Evolutionary conservation across 2,888 invertebrate genomes (phyloP), one percentile per base, ranked within the genome.

Genomic region (Villa cingulata): DNA sequence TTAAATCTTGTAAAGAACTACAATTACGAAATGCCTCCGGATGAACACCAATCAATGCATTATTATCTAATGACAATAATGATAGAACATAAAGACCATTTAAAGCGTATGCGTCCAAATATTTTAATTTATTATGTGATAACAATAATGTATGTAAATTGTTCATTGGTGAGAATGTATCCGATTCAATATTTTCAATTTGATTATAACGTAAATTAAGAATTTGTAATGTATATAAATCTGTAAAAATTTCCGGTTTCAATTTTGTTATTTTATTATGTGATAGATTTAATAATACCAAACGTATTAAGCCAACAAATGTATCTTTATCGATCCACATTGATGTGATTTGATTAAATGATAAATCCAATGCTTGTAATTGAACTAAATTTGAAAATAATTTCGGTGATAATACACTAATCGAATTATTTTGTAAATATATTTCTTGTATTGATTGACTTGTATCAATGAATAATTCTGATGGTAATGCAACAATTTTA

Each of bases 21-120:
- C 90, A 90, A 72, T 92, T 92, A 60, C 84, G 77, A 63, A 92
- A 90, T 50, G 90, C 88, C 62, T 88, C 86, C 41, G 84, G 81
- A 67, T 91, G 88, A 51, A 92, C 79, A 57, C 81, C 82, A 64
- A 84, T 82, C 53, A 92, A 73, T 47, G 79, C 75, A 70, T 92
- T 92, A 67, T 86, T 86, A 69, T 91, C 88, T 63, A 91, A 72
- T 41, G 88, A 86, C 50, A 92, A 72, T 51, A 89, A 67, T 53
- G 87, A 88, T 51, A 94, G 72, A 34, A 90, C 91, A 63, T 86
- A 88, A 45, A 92, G 73, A 2, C 91, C 91, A 66, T 90, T 89
- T 53, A 92, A 71, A 38, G 90, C 85, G 61, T 86, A 86, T 3
- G 86, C 84, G 64, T 90, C 88, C 56, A 92, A 74, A 60, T 84